Evolutionary conservation across 2,888 invertebrate species (phyloP).

Genomic region (Phengaris arion): DNA sequence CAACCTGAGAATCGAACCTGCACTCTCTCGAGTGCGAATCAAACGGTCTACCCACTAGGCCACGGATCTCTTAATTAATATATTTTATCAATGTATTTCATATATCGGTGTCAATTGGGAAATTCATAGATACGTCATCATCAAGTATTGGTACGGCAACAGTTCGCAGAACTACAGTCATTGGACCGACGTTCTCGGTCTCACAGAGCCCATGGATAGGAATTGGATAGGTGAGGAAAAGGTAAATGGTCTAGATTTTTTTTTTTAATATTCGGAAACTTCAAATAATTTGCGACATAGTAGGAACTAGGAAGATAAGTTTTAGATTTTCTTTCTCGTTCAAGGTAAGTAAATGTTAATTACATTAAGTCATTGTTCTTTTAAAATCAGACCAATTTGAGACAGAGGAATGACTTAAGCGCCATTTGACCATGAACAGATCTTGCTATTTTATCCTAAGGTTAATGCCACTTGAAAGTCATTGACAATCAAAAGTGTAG

Average conservation of each 20-base stretch:
- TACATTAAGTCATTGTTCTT: too few relatives aligned
- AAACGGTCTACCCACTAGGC: too few relatives aligned
- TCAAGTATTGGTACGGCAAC: constrained; percentile 87
- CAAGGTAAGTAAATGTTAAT: too few relatives aligned
- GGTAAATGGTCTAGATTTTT: constrained; percentile 52
- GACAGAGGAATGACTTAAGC: too few relatives aligned
- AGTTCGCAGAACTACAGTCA: constrained; percentile 85
- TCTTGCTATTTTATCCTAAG: neutral
- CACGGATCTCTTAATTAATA: too few relatives aligned
- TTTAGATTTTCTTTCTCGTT: too few relatives aligned
- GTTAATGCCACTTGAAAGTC: neutral
- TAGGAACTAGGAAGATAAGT: too few relatives aligned
- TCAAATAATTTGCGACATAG: too few relatives aligned
- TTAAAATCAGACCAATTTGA: too few relatives aligned
- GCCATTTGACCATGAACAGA: neutral
- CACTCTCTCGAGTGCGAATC: too few relatives aligned
- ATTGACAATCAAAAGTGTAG: neutral
- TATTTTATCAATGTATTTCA: neutral
- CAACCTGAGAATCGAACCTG: too few relatives aligned
- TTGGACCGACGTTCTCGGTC: constrained; percentile 84
- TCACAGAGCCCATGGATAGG: constrained; percentile 84
- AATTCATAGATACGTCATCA: constrained; percentile 84
- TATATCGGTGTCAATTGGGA: neutral
- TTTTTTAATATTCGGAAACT: too few relatives aligned
- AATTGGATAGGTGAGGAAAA: constrained; percentile 84